Conservation (phyloP, 2,888 invertebrate species). For the Flexamia atlantica region DNA sequence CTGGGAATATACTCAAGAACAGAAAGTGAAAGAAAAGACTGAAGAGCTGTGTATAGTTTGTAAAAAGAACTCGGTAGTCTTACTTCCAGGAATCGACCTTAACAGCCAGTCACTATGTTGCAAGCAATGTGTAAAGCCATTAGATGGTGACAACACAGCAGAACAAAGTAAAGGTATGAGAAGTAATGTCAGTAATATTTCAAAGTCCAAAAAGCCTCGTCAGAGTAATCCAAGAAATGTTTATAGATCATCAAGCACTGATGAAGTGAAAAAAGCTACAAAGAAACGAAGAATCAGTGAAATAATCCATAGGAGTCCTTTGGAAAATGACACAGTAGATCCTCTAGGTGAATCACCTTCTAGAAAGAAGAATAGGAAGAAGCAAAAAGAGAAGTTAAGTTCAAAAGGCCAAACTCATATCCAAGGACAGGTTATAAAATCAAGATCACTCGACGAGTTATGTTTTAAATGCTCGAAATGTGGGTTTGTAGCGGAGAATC, state of each 20-base stretch:
- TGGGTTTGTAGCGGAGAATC: slow-evolving; percentile 28
- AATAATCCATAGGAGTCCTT: background rate
- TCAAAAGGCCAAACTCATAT: slow-evolving; percentile 10
- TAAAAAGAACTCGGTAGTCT: slow-evolving; percentile 58
- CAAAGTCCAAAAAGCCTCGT: slow-evolving; percentile 7
- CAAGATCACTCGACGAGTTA: background rate
- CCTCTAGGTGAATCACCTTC: background rate
- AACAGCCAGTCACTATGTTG: slow-evolving; percentile 60
- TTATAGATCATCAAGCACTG: slow-evolving; percentile 6
- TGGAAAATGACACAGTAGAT: background rate
- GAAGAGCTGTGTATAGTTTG: slow-evolving; percentile 61
- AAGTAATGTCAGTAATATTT: background rate
- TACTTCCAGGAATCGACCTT: slow-evolving; percentile 52
- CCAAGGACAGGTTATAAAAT: slow-evolving; percentile 1
- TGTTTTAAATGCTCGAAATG: slow-evolving; percentile 60
- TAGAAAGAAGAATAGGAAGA: slow-evolving; percentile 43
- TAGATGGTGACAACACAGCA: background rate
- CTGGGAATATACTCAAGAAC: slow-evolving; percentile 59
- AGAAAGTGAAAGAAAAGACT: slow-evolving; percentile 61
- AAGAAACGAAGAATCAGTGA: slow-evolving; percentile 20
- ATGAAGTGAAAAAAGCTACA: background rate
- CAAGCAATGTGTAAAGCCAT: slow-evolving; percentile 59
- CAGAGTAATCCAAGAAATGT: background rate
- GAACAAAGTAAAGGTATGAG: slow-evolving; percentile 9
- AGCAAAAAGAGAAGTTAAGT: slow-evolving; percentile 7